Base-by-base conservation (phyloP, 2,113 vertebrate genomes). In the Hiodon tergisus region DNA sequence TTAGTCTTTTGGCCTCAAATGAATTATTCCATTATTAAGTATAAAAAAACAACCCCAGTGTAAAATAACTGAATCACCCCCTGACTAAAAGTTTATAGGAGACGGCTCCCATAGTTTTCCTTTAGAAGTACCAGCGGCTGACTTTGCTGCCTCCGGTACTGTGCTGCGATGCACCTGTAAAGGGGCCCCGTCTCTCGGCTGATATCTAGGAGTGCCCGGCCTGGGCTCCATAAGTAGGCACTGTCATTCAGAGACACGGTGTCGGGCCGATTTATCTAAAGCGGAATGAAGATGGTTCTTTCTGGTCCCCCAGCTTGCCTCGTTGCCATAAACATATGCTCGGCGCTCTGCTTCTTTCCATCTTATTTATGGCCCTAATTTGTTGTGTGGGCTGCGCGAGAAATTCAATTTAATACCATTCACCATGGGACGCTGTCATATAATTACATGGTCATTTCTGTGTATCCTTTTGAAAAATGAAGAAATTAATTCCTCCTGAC, bases 381-480 rank as follows among this genome's bases (percentile, higher is more conserved):
- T 99, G 97, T 98, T 98, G 97, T 98, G 97, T 97, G 96, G 96
- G 97, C 96, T 96, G 95, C 90, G 92, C 94, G 94, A 94, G 95
- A 98, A 99, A 99, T 99, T 98, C 98, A 98, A 98, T 99, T 99
- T 98, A 97, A 98, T 98, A 95, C 96, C 97, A 98, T 97, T 94
- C 97, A 98, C 97, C 91, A 90, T 93, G 97, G 97, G 93, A 96
- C 94, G 92, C 96, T 98, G 97, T 98, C 97, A 99, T 99, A 98
- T 99, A 99, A 98, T 98, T 98, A 99, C 97, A 99, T 99, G 97
- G 95, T 99, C 98, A 99, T 99, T 99, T 98, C 96, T 98, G 95
- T 99, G 95, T 98, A 98, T 98, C 97, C 96, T 98, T 98, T 98
- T 99, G 97, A 99, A 99, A 98, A 98, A 99, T 99, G 97, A 99